Evolutionary conservation across 2,888 invertebrate genomes (phyloP).

Genomic region (Clistopyga incitator): DNA sequence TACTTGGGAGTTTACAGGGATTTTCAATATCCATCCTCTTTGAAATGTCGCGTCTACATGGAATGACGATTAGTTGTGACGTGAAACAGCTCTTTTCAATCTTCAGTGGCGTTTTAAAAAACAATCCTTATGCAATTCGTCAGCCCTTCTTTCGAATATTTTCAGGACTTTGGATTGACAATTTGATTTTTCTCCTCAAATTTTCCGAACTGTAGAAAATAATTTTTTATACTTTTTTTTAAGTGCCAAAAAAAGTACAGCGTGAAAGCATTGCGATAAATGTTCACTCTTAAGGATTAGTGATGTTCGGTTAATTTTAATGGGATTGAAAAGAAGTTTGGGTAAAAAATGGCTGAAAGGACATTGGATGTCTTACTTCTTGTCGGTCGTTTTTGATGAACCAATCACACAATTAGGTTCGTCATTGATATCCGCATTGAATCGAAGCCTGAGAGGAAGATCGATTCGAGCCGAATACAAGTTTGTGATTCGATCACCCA

Average conservation of each 20-base stretch:
- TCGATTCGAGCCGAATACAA: conserved; percentile 58
- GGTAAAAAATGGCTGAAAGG: neutral
- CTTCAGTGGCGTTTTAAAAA: neutral
- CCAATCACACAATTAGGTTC: conserved; percentile 66
- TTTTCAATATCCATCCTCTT: conserved; percentile 45
- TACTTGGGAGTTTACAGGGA: conserved; percentile 16
- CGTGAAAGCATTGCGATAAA: no score
- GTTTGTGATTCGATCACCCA: conserved; percentile 59
- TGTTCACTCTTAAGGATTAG: no score
- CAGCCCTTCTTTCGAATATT: no score
- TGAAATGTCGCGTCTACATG: neutral
- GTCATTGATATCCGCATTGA: conserved; percentile 52
- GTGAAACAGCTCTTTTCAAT: neutral
- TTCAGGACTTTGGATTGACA: no score
- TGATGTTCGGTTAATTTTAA: no score
- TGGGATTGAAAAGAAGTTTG: neutral
- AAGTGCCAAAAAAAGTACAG: no score
- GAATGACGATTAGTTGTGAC: neutral
- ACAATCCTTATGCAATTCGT: no score
- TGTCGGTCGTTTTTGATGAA: conserved; percentile 39
- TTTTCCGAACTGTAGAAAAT: no score
- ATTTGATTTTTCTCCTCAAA: no score
- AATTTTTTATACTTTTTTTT: no score
- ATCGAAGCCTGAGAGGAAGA: conserved; percentile 54
- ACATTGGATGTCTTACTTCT: neutral